Conservation (phyloP, 1,140 invertebrate species). For the Sminthurinus signatus region DNA sequence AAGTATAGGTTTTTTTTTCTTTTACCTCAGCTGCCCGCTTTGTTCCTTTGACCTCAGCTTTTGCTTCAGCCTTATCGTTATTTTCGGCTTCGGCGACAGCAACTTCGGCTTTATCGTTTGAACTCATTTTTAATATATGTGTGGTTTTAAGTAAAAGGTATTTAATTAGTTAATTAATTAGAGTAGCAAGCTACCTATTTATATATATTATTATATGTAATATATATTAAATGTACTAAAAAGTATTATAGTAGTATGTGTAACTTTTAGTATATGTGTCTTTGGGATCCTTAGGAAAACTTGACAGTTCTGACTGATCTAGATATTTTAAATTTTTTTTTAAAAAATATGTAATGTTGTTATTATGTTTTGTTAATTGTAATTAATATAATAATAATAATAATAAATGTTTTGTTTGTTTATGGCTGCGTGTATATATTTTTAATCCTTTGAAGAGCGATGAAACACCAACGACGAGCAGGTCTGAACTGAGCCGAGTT, state of each 20-base stretch:
- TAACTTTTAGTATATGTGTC: too few species aligned
- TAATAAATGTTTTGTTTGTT: too few species aligned
- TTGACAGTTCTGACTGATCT: too few species aligned
- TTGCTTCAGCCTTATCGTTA: conserved; percentile 55
- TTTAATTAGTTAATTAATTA: not conserved
- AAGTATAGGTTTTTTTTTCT: conserved; percentile 45
- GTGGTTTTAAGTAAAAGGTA: too few species aligned
- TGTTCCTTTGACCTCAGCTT: conserved; percentile 74
- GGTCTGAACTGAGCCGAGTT: conserved; percentile 14
- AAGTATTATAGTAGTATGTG: too few species aligned
- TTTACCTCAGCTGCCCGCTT: conserved; percentile 81
- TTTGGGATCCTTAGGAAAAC: too few species aligned
- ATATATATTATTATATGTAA: too few species aligned
- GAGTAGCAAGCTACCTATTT: not conserved
- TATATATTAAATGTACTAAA: not conserved
- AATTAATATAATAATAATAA: too few species aligned
- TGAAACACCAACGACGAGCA: conserved; percentile 7
- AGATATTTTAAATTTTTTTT: too few species aligned
- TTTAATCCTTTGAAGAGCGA: not conserved
- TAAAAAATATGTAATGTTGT: too few species aligned
- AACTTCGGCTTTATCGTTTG: conserved; percentile 62
- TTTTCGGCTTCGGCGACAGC: conserved; percentile 72
- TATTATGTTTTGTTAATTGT: not conserved
- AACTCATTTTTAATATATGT: conserved; percentile 78
- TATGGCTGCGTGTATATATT: not conserved